phyloP scores from a whole-genome alignment of 2,888 invertebrate species.

The Sesia apiformis region DNA sequence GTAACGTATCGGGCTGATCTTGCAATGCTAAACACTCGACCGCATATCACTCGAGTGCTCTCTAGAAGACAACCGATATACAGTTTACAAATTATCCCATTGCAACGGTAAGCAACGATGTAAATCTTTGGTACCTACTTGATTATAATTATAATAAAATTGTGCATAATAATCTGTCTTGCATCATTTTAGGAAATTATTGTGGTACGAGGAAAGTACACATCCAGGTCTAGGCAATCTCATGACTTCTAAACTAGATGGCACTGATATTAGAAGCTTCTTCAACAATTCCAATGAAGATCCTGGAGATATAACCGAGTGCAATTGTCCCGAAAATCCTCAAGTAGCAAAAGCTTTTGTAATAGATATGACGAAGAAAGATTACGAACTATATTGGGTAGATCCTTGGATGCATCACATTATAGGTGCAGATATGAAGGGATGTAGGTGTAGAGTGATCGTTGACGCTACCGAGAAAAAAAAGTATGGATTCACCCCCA shows the following conservation, averaged over 20 bases:
- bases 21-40: constrained; percentile 72
- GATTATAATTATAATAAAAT: background rate
- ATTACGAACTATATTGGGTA: constrained; percentile 77
- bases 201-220: constrained; percentile 83
- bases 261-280: constrained; percentile 70
- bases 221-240: constrained; percentile 74
- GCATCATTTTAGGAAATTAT: constrained; percentile 71
- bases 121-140: background rate
- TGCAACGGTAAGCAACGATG: constrained; percentile 72
- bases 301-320: constrained; percentile 35
- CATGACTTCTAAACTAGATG: constrained; percentile 77
- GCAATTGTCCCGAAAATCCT: constrained; percentile 79
- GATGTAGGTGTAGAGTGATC: constrained; percentile 78
- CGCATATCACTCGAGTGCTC: constrained; percentile 70
- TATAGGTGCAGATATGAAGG: constrained; percentile 77
- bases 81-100: constrained; percentile 83
- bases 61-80: constrained; percentile 73
- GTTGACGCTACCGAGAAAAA: constrained; percentile 66
- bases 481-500: constrained; percentile 75
- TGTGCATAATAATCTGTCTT: background rate
- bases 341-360: constrained; percentile 78
- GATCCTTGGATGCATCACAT: constrained; percentile 77
- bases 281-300: constrained; percentile 56
- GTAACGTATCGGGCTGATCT: constrained; percentile 80
- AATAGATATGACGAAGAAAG: constrained; percentile 77